Base-by-base conservation (phyloP, 2,888 invertebrate genomes). In the Amphimallon solstitiale region DNA sequence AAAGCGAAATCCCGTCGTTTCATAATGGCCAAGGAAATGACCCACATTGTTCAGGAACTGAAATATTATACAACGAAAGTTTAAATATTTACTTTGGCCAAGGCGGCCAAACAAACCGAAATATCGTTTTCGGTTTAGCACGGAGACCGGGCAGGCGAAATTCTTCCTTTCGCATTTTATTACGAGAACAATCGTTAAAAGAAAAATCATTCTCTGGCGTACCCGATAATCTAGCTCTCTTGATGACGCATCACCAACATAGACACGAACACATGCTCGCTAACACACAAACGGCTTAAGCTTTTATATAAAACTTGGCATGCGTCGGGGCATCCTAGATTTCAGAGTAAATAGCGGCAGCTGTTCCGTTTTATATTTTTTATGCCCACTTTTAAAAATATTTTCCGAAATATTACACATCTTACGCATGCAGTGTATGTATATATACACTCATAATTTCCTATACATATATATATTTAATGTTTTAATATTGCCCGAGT, bases 31-130 rank as follows among this genome's bases (percentile, higher is more conserved):
- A 34, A 51, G 51, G 51, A 51, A 51, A 35, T 51, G 51, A 51
- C 51, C 51, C 51, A 51, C 17, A 51, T 51, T 51, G 34, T 51
- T 51, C 51, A 51, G 51, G 51, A 51, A 51, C 51, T 51, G 51
- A 51, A 51, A 51, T 35, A 35, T 51, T 51, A 51, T 14, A 14
- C 17, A 43, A 17, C 14, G 43, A 43, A 14, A 43, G 9, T 15
- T 43, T 43, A 43, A 43, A 43, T 43, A 43, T 43, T 43, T 43
- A 43, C 43, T 9, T 43, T 43, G 17, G 14, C 14, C 3, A 15
- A 37, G 15, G 9, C 15, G 43, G 17, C 14, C 43, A 51, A 51
- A 17, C 35, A 35, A 51, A 51, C 51, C 35, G 51, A 51, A 51
- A 51, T 51, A 51, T 35, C 51, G 51, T 35, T 51, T 51, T 35